Base-by-base conservation (phyloP, 2,113 vertebrate genomes). In the Forbesichthys papilliferus region DNA sequence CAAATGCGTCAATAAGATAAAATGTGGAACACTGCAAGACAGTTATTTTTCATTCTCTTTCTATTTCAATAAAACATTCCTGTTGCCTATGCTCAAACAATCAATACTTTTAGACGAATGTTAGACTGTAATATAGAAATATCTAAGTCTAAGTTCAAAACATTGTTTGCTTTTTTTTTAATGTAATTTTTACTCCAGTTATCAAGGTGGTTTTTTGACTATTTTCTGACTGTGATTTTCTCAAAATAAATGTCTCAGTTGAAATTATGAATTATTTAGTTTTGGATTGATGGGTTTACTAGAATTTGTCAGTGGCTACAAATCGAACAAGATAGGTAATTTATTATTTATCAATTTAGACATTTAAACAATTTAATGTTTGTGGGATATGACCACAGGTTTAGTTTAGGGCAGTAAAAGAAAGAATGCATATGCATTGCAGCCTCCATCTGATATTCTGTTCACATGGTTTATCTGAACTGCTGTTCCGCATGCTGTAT, bases 261-360 rank as follows among this genome's bases (percentile, higher is more conserved):
- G 49, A 1, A 6, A 7, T 3, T n/a, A 42, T 11, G 9, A 10
- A 1, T 71, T 51, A 69, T 52, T 57, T 11, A 4, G 9, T 36
- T 54, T 9, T 10, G 3, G 52, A 66, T 56, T 61, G 9, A 70
- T 70, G 4, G 1, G 4, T 46, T 59, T 47, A 55, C 36, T 55
- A 51, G 27, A 27, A 27, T 27, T 27, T 27, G 27, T 2, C 27
- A 27, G 27, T 27, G 27, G 27, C 27, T 27, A 27, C 27, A 27
- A 27, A 27, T 54, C 14, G 8, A 61, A 61, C 8, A 16, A 0
- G 8, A 42, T 4, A 14, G 0, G 9, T 13, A 47, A 27, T 27
- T 27, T 57, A 60, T 69, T 14, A 13, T 61, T 42, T 66, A 27
- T 10, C 16, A 42, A 65, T 57, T 57, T 64, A 59, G 42, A 51